Evolutionary conservation across 2,797 vertebrate species (phyloP).

Genomic region (Chrysocyon brachyurus): DNA sequence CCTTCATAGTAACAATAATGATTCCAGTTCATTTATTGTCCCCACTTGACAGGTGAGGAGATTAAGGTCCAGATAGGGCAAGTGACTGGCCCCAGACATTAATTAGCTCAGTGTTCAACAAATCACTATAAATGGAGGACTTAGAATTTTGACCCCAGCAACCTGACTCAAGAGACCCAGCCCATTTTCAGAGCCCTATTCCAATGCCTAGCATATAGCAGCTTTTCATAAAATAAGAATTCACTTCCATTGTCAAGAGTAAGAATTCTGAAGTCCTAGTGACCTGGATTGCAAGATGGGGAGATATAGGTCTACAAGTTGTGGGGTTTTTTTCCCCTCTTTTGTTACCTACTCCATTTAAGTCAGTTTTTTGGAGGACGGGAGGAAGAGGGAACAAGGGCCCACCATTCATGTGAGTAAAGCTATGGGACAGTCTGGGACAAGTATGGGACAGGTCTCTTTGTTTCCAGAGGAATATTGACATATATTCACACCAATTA

Average conservation of each 20-base stretch:
- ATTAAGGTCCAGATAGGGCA: background rate
- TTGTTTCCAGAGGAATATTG: background rate
- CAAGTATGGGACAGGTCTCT: background rate
- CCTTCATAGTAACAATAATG: background rate
- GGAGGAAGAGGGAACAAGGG: background rate
- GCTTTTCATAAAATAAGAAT: background rate
- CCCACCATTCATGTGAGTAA: rapidly evolving
- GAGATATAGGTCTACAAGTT: background rate
- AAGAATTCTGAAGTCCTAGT: background rate
- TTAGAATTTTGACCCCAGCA: background rate
- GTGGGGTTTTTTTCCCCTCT: rapidly evolving
- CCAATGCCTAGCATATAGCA: background rate
- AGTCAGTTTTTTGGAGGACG: background rate
- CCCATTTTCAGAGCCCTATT: background rate
- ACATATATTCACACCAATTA: background rate
- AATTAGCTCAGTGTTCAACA: background rate
- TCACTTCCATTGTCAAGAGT: background rate
- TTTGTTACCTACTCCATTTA: background rate
- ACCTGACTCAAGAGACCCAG: background rate
- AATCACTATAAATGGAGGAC: background rate
- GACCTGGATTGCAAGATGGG: background rate
- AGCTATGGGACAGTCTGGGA: background rate
- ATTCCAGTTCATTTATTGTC: background rate
- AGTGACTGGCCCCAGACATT: background rate
- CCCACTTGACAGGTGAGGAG: background rate